These are phyloP conservation scores for Cenopis cana DNA, from an alignment of 2,888 invertebrate species.

Conservation along the genomic window DNA sequence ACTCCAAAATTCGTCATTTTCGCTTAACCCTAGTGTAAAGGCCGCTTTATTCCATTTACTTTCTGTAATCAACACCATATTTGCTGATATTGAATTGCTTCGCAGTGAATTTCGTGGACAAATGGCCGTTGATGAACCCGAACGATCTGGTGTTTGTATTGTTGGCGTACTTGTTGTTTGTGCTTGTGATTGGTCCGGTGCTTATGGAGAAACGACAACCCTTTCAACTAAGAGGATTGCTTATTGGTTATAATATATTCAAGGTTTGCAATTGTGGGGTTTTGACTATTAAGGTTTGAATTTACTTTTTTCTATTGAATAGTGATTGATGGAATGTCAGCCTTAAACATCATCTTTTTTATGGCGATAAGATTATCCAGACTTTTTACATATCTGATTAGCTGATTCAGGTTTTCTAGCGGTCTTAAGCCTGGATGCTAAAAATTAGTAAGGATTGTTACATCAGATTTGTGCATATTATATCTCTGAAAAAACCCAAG, in stretches of 20 bases:
- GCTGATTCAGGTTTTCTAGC: no score
- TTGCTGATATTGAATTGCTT: slow-evolving; percentile 47
- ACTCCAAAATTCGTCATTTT: no score
- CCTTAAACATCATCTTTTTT: no score
- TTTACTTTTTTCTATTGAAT: background rate
- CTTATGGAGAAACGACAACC: background rate
- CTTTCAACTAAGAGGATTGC: background rate
- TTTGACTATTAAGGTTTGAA: background rate
- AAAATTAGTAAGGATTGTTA: background rate
- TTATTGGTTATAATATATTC: background rate
- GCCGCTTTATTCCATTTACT: slow-evolving; percentile 1
- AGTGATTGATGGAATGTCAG: background rate
- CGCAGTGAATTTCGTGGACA: slow-evolving; percentile 87
- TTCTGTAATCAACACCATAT: background rate
- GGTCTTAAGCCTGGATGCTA: no score
- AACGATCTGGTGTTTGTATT: slow-evolving; percentile 67
- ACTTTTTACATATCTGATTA: no score
- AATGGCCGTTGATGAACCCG: slow-evolving; percentile 88
- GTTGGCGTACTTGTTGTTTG: background rate
- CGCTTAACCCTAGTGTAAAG: no score
- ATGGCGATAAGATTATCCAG: no score
- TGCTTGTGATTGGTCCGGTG: background rate
- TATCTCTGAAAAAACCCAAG: background rate
- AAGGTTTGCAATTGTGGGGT: background rate
- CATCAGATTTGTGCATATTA: background rate